Evolutionary conservation across 2,888 invertebrate genomes (phyloP).

Genomic region (Hirtodrosophila trivittata): DNA sequence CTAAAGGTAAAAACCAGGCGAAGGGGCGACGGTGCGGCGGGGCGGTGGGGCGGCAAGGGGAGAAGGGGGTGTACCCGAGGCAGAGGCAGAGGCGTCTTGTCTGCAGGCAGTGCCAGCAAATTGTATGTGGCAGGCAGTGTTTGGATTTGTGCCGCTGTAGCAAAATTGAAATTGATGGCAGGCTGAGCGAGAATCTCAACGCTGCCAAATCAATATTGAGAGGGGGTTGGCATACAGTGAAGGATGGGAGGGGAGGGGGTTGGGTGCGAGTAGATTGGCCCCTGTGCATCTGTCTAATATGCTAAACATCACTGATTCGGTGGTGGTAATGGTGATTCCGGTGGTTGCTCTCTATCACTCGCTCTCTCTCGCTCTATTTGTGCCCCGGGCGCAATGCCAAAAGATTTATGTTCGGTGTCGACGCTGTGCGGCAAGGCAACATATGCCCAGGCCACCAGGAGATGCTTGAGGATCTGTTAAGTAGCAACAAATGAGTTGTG

Average conservation of each 20-base stretch:
- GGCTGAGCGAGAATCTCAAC: slow-evolving; percentile 55
- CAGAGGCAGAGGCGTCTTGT: slow-evolving; percentile 40
- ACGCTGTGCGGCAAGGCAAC: slow-evolving; percentile 13
- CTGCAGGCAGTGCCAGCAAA: slow-evolving; percentile 68
- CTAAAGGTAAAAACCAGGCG: neutral
- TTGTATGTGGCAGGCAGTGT: slow-evolving; percentile 71
- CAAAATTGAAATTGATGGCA: slow-evolving; percentile 83
- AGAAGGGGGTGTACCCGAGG: too few relatives aligned
- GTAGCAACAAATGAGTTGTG: slow-evolving; percentile 50
- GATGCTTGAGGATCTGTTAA: slow-evolving; percentile 33
- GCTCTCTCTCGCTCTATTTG: neutral
- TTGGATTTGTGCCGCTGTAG: slow-evolving; percentile 66
- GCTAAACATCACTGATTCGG: slow-evolving; percentile 74
- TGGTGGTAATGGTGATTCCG: slow-evolving; percentile 53
- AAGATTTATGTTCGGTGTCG: slow-evolving; percentile 60
- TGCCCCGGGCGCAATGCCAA: slow-evolving; percentile 17
- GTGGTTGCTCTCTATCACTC: slow-evolving; percentile 9
- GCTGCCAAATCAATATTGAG: slow-evolving; percentile 51
- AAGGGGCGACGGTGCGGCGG: too few relatives aligned
- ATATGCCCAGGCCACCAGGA: slow-evolving; percentile 41
- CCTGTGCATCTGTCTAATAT: slow-evolving; percentile 72
- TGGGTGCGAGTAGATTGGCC: slow-evolving; percentile 41
- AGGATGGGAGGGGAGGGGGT: neutral
- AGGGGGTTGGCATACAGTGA: neutral
- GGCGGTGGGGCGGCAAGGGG: neutral